Conservation (phyloP, 1,140 invertebrate species). For the Listronotus oregonensis region DNA sequence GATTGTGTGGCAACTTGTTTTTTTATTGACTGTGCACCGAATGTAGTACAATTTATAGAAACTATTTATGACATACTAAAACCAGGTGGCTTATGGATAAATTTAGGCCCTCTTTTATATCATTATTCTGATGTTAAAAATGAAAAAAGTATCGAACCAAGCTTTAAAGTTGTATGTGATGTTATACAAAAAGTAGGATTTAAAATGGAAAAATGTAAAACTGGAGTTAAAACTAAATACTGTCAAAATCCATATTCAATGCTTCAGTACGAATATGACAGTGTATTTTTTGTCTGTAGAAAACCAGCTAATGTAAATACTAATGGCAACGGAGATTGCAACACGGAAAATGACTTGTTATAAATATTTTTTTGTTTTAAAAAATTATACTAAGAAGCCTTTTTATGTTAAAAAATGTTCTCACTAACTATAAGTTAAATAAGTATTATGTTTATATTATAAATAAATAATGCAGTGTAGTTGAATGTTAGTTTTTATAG, state of each 20-base stretch:
- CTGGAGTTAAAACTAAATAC: constrained; percentile 81
- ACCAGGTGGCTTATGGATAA: constrained; percentile 87
- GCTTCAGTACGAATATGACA: constrained; percentile 88
- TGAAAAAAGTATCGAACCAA: constrained; percentile 93
- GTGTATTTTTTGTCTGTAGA: constrained; percentile 89
- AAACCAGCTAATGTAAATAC: constrained; percentile 62
- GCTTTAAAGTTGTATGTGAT: constrained; percentile 81
- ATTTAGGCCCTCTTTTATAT: constrained; percentile 92
- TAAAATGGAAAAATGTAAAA: constrained; percentile 74
- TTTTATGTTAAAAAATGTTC: no score
- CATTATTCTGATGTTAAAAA: constrained; percentile 86
- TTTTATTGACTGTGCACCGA: constrained; percentile 99
- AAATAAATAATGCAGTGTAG: no score
- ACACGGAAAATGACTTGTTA: no score
- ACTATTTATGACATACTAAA: constrained; percentile 91
- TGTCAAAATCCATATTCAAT: constrained; percentile 93
- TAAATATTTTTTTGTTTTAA: no score
- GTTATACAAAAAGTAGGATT: constrained; percentile 90
- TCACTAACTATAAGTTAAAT: no score
- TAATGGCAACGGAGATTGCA: no score
- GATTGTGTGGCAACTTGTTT: constrained; percentile 96
- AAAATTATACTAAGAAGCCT: no score
- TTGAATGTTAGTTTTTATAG: no score
- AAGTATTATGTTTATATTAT: no score
- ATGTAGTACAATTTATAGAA: constrained; percentile 94